Evolutionary conservation across 2,888 invertebrate genomes (phyloP).

Genomic region (Lithophane ornitopus): DNA sequence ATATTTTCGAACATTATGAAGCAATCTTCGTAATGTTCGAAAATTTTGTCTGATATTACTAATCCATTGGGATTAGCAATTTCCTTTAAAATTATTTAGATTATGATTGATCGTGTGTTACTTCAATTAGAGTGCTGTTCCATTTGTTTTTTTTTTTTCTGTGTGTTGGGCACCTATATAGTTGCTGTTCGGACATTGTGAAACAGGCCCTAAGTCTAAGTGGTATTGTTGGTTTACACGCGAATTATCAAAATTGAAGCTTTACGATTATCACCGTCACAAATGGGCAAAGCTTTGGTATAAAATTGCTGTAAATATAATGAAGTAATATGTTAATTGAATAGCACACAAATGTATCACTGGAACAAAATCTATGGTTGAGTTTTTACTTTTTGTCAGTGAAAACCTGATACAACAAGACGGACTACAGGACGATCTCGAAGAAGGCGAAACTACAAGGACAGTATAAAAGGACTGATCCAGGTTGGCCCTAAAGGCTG

Average conservation of each 20-base stretch:
- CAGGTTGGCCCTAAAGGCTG: not conserved
- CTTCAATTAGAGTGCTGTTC: not conserved
- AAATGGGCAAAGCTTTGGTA: constrained; percentile 41
- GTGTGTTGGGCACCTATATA: not conserved
- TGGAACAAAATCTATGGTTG: constrained; percentile 36
- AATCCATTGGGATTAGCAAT: no score
- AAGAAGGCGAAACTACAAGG: constrained; percentile 40
- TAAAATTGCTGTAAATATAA: constrained; percentile 43
- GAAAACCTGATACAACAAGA: constrained; percentile 63
- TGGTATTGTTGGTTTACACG: constrained; percentile 61
- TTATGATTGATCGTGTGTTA: no score
- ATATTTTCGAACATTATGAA: no score
- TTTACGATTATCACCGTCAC: constrained; percentile 32
- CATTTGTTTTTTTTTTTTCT: constrained; percentile 4
- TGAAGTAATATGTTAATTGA: constrained; percentile 1
- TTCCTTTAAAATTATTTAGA: no score
- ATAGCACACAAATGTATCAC: not conserved
- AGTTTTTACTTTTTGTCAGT: constrained; percentile 62
- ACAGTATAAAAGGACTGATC: constrained; percentile 34
- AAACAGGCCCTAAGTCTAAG: constrained; percentile 49
- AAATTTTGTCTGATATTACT: no score
- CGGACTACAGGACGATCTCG: constrained; percentile 39
- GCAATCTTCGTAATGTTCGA: no score
- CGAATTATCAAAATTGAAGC: constrained; percentile 26
- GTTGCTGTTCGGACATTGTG: constrained; percentile 22